These are phyloP conservation scores for Harpagifer antarcticus DNA, from an alignment of 2,797 vertebrate genomes.

Conservation along the genomic window DNA sequence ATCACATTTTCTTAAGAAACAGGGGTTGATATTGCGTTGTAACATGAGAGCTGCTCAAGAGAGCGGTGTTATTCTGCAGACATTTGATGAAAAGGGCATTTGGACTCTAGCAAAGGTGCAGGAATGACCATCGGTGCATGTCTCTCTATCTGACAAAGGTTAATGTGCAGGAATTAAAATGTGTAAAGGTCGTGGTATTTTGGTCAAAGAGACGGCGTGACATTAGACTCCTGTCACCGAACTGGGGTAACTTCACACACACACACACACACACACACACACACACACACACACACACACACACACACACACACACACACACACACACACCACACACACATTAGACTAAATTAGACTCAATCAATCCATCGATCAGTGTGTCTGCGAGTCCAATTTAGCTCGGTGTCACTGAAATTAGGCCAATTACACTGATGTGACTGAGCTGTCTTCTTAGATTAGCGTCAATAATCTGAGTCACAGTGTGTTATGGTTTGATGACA, in stretches of 20 bases:
- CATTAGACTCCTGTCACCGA: not conserved
- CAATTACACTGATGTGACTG: conserved; percentile 19
- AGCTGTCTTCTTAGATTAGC: not conserved
- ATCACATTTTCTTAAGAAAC: not conserved
- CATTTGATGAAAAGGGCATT: conserved; percentile 34
- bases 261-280: too few relatives aligned
- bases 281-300: too few relatives aligned
- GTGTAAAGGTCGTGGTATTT: conserved; percentile 52
- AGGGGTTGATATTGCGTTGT: not conserved
- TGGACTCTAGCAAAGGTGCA: conserved; percentile 7
- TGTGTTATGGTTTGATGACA: not conserved
- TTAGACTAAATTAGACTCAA: too few relatives aligned
- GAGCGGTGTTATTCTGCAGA: conserved; percentile 15
- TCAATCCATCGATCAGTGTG: too few relatives aligned
- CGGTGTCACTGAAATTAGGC: too few relatives aligned
- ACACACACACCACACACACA: too few relatives aligned
- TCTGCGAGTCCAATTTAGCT: too few relatives aligned
- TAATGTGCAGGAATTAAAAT: conserved; percentile 57
- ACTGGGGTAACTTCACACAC: conserved; percentile 11
- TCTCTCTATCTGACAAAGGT: conserved; percentile 56
- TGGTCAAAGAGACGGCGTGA: conserved; percentile 20
- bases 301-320: too few relatives aligned
- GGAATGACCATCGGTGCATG: conserved; percentile 17
- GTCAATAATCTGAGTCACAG: conserved; percentile 1
- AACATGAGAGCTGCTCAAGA: conserved; percentile 4